Evolutionary conservation across 1,140 invertebrate species (phyloP), one percentile per base, ranked within the genome.

Genomic region (Kradibia gibbosae): DNA sequence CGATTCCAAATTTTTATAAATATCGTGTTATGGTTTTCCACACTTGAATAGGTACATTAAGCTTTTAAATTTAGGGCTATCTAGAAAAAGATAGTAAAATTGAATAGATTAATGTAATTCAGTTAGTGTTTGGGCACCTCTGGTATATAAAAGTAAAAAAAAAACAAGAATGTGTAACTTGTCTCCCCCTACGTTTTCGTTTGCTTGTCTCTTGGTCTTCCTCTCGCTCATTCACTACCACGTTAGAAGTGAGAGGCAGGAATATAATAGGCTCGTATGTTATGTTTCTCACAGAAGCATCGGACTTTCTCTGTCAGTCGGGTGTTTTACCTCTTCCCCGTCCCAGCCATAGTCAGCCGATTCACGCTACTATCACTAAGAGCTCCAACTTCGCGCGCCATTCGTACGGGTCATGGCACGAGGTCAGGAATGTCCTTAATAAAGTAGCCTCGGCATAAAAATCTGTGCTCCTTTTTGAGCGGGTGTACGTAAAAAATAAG

Each of bases 371-470:
- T n/a, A n/a, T n/a, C n/a, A n/a, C n/a, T n/a, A n/a, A n/a, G n/a
- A n/a, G n/a, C 42, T 65, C 53, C 42, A 7, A 57, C 17, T 57
- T 57, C 22, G n/a, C 28, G 55, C 60, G 60, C 7, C n/a, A 73
- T 25, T 28, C 39, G 75, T 48, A 39, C 62, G 83, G 83, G 83
- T 86, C 84, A 82, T 71, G 84, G 20, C 70, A 82, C 73, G 83
- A 81, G 85, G 85, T 85, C 84, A 86, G 85, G 84, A 85, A 85
- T 86, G 85, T 84, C 86, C 86, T 86, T 87, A 84, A 87, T 86
- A 87, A 83, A 85, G 81, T 85, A 85, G 83, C 65, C 83, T 81
- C 80, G 80, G 45, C 55, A 28, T 39, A 57, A 31, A 25, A 78
- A 48, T 57, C 22, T 62, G 60, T 57, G 60, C 73, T 75, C 53